phyloP scores from a whole-genome alignment of 2,797 vertebrate species.

The Synanceia verrucosa region DNA sequence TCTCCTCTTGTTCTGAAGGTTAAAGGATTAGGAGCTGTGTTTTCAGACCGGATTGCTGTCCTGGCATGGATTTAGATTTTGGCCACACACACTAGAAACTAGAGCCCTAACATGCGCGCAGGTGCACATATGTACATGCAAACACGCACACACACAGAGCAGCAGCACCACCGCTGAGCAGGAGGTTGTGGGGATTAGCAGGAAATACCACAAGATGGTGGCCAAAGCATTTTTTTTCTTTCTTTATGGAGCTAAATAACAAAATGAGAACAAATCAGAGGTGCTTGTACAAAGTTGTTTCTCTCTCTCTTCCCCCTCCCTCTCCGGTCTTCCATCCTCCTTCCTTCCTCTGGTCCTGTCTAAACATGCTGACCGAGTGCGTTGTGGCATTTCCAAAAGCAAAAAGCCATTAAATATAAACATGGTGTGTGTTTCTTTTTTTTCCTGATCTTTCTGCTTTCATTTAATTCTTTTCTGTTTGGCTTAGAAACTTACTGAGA shows the following conservation, averaged over 20 bases:
- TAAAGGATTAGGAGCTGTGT: slow-evolving; percentile 83
- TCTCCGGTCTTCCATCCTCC: slow-evolving; percentile 42
- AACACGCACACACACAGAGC: slow-evolving; percentile 53
- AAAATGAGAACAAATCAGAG: slow-evolving; percentile 83
- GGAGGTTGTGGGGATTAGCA: slow-evolving; percentile 77
- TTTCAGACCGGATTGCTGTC: slow-evolving; percentile 82
- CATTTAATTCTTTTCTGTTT: slow-evolving; percentile 70
- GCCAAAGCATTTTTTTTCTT: slow-evolving; percentile 73
- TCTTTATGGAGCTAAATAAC: slow-evolving; percentile 75
- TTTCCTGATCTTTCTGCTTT: slow-evolving; percentile 65
- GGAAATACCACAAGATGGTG: slow-evolving; percentile 79
- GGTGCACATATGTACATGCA: slow-evolving; percentile 66
- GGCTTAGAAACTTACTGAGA: slow-evolving; percentile 79
- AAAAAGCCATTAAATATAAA: slow-evolving; percentile 78
- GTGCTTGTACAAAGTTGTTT: slow-evolving; percentile 67
- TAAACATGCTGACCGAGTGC: slow-evolving; percentile 76
- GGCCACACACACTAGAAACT: slow-evolving; percentile 72
- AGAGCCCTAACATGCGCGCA: slow-evolving; percentile 62
- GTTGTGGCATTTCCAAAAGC: slow-evolving; percentile 74
- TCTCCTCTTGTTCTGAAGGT: slow-evolving; percentile 85
- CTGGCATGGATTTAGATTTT: slow-evolving; percentile 79
- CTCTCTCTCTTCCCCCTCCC: slow-evolving; percentile 21
- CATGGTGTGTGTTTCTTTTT: slow-evolving; percentile 23
- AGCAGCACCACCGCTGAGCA: slow-evolving; percentile 67
- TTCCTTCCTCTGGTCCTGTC: slow-evolving; percentile 62